Percentiles rank a stretch among this genome's conserved stretches.
Conservation (phyloP, 2,888 invertebrate species). For the Cinara cedri region DNA sequence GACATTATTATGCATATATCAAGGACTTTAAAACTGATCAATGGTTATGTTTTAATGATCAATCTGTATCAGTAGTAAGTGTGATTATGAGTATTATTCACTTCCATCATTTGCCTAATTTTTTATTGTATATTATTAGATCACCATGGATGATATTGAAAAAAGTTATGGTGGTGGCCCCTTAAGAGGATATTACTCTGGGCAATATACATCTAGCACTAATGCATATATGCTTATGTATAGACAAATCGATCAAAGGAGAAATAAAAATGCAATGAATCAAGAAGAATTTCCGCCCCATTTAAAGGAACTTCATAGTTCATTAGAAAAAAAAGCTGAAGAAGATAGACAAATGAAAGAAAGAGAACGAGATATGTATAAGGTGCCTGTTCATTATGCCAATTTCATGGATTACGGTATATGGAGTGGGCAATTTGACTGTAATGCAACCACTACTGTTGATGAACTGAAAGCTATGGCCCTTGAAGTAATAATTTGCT, state of each 20-base stretch:
- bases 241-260: slow-evolving; percentile 72
- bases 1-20: slow-evolving; percentile 91
- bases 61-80: slow-evolving; percentile 75
- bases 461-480: slow-evolving; percentile 69
- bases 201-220: slow-evolving; percentile 79
- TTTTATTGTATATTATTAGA: slow-evolving; percentile 64
- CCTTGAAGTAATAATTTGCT: slow-evolving; percentile 64
- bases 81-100: neutral
- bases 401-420: slow-evolving; percentile 68
- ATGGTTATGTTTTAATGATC: slow-evolving; percentile 91
- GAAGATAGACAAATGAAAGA: slow-evolving; percentile 69
- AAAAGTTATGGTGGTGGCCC: slow-evolving; percentile 82
- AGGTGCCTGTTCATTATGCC: slow-evolving; percentile 71
- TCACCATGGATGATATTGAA: slow-evolving; percentile 79
- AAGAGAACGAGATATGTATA: slow-evolving; percentile 70
- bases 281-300: slow-evolving; percentile 77
- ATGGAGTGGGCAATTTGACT: slow-evolving; percentile 67
- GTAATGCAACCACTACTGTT: slow-evolving; percentile 70
- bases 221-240: slow-evolving; percentile 94
- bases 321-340: slow-evolving; percentile 73
- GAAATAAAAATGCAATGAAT: slow-evolving; percentile 71
- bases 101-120: neutral
- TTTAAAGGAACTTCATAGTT: slow-evolving; percentile 70
- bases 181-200: slow-evolving; percentile 72
- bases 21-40: slow-evolving; percentile 77